Base-by-base conservation (phyloP, 1,140 invertebrate species). In the Drosophila suzukii region DNA sequence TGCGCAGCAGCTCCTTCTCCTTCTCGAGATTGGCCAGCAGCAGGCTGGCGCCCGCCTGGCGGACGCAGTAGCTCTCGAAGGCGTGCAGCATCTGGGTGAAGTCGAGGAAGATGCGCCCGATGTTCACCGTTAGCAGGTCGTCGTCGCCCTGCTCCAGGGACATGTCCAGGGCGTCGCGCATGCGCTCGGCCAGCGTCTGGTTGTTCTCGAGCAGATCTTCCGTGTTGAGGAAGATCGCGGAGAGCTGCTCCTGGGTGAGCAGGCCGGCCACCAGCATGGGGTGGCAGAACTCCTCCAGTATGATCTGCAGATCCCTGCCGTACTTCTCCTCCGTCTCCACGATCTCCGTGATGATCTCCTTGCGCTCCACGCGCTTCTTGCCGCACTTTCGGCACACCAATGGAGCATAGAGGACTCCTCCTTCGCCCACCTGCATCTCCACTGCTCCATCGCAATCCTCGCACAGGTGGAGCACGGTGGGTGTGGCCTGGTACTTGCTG, bases 251-350 rank as follows among this genome's bases (percentile, higher is more conserved):
- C 65, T 95, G 95, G 20, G 95, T 96, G 6, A 97, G 93, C 46
- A 97, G 92, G 57, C 97, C 97, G 56, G 97, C 97, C 36, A 97
- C 96, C 72, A 97, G 93, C 96, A 98, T 98, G 0, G 97, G 98
- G 81, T 96, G 95, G 92, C 98, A 97, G 93, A 99, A 99, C 92
- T 99, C 97, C 92, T 99, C 97, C 46, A 97, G 93, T 62, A 99
- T 96, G 47, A 99, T 98, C 83, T 96, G 95, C 73, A 99, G 93
- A 93, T 99, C 98, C 75, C 97, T 93, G 2, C 97, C 97, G 91
- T 99, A 99, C 91, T 98, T 99, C 77, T 98, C 96, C 93, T 99
- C 98, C 1, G 98, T 99, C 92, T 99, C 98, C 3, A 98, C 96
- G 68, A 99, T 98, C 93, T 99, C 98, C 1, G 96, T 96, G 51